Percentiles rank a stretch among this genome's conserved stretches.
Evolutionary conservation across 2,797 vertebrate genomes (phyloP).

Genomic region (Artibeus lituratus): DNA sequence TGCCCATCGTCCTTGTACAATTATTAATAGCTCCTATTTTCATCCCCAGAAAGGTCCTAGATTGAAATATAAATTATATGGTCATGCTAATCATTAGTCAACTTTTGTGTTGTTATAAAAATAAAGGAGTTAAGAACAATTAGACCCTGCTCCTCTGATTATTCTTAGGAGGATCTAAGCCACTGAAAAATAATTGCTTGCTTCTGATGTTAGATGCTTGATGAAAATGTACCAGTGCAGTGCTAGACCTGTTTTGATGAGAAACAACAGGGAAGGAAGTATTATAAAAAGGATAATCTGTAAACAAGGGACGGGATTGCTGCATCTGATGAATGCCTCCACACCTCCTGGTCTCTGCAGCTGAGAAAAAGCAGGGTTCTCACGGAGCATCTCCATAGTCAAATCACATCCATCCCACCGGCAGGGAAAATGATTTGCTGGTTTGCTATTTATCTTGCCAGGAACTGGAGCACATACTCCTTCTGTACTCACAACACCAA

Average conservation of each 20-base stretch:
- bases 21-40: constrained; percentile 45
- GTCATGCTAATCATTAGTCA: constrained; percentile 27
- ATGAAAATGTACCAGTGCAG: background rate
- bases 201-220: background rate
- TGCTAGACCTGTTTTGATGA: background rate
- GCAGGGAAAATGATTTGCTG: background rate
- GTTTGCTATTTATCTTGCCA: background rate
- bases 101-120: constrained; percentile 27
- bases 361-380: background rate
- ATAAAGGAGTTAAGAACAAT: constrained; percentile 37
- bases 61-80: constrained; percentile 51
- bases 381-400: background rate
- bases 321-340: background rate
- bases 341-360: background rate
- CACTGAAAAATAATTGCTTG: background rate
- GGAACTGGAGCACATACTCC: background rate
- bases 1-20: background rate
- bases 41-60: background rate
- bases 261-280: background rate
- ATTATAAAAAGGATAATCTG: background rate
- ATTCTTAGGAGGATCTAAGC: background rate
- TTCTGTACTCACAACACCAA: background rate
- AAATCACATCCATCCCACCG: background rate
- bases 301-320: background rate
- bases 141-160: background rate